Conservation (phyloP, 2,797 vertebrate genomes). For the Anomalospiza imberbis region DNA sequence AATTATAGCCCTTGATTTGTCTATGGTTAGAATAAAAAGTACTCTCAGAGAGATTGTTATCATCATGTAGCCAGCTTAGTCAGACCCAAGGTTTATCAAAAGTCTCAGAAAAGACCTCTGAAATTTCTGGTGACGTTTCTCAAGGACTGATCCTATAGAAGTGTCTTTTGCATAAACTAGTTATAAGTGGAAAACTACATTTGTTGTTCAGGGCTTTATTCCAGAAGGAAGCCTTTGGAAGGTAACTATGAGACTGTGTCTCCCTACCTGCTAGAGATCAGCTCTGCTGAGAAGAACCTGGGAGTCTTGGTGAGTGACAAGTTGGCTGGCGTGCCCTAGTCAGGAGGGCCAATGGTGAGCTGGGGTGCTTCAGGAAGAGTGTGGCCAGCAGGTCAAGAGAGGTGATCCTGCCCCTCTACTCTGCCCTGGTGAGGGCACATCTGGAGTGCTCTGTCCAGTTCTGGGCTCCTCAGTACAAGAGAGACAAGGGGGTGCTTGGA, state of each 20-base stretch:
- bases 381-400: neutral
- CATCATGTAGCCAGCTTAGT: neutral
- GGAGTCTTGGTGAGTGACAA: neutral
- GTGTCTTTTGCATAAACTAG: neutral
- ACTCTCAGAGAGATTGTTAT: neutral
- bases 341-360: accelerated
- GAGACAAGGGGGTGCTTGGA: neutral
- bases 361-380: neutral
- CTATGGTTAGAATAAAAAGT: neutral
- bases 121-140: neutral
- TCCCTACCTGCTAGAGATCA: neutral
- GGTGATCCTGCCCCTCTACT: neutral
- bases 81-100: neutral
- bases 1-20: neutral
- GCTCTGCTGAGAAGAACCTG: neutral
- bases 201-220: neutral
- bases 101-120: neutral
- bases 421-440: neutral
- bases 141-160: neutral
- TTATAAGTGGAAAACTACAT: neutral
- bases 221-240: neutral
- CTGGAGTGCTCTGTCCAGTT: neutral
- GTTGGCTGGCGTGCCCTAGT: neutral
- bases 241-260: neutral
- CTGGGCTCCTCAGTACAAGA: neutral